Evolutionary conservation across 2,797 vertebrate genomes (phyloP).

Genomic region (Oreonectes daqikongensis): DNA sequence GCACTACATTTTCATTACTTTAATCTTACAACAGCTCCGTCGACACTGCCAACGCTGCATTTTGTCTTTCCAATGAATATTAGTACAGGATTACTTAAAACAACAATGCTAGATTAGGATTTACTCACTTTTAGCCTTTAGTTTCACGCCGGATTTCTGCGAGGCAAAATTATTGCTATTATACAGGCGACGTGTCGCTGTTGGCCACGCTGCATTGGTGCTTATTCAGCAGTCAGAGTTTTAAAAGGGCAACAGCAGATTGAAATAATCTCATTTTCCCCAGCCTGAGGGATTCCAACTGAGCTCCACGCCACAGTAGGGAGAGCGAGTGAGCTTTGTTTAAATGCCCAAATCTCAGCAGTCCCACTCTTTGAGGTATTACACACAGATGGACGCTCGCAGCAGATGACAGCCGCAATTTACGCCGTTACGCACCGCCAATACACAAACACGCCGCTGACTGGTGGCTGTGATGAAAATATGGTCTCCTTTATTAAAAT

Average conservation of each 20-base stretch:
- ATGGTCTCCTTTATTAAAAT: slow-evolving; percentile 4
- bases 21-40: not conserved
- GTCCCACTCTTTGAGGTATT: slow-evolving; percentile 28
- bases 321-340: slow-evolving; percentile 44
- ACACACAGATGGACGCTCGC: slow-evolving; percentile 47
- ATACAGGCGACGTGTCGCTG: slow-evolving; percentile 24
- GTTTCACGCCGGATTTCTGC: not conserved
- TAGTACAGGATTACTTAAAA: slow-evolving; percentile 30
- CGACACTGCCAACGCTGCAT: not conserved
- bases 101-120: slow-evolving; percentile 24
- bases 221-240: slow-evolving; percentile 30
- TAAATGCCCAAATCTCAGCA: slow-evolving; percentile 46
- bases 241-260: slow-evolving; percentile 42
- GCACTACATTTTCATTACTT: slow-evolving; percentile 4
- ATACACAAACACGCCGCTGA: slow-evolving; percentile 6
- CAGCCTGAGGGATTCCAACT: slow-evolving; percentile 24
- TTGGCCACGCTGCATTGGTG: slow-evolving; percentile 10
- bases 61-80: slow-evolving; percentile 23
- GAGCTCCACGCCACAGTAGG: slow-evolving; percentile 10
- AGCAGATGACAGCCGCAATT: slow-evolving; percentile 31
- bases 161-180: slow-evolving; percentile 3
- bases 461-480: slow-evolving; percentile 8
- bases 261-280: slow-evolving; percentile 40
- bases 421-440: slow-evolving; percentile 7
- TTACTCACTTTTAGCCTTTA: slow-evolving; percentile 13